These are phyloP conservation scores for Poeciliopsis retropinna DNA, from an alignment of 2,113 vertebrate species.

Conservation along the genomic window DNA sequence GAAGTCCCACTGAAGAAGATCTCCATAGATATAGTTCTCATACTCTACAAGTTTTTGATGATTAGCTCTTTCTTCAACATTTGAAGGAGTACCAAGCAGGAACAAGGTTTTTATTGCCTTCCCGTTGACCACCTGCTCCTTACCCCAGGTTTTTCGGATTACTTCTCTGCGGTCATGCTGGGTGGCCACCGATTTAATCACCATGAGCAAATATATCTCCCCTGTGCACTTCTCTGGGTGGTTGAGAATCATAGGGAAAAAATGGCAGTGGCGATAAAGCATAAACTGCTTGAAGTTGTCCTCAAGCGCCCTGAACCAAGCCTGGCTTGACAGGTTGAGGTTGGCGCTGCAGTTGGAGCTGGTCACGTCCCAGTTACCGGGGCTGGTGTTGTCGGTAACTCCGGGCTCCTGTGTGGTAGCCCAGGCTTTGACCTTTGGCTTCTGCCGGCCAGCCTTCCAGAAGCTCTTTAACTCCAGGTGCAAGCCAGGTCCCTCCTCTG, in stretches of 20 bases:
- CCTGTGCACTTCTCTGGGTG: conserved; percentile 89
- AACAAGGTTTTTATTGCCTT: conserved; percentile 87
- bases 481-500: conserved; percentile 43
- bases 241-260: conserved; percentile 92
- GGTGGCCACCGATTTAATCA: conserved; percentile 92
- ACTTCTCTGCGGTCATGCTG: conserved; percentile 92
- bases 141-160: conserved; percentile 95
- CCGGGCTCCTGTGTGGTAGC: rapidly evolving
- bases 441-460: conserved; percentile 81
- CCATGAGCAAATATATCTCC: conserved; percentile 86
- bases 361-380: conserved; percentile 85
- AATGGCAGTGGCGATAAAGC: conserved; percentile 91
- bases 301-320: conserved; percentile 88
- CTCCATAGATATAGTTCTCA: conserved; percentile 88
- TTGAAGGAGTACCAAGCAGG: conserved; percentile 87
- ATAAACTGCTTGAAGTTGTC: conserved; percentile 90
- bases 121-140: conserved; percentile 80
- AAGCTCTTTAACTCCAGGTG: conserved; percentile 68
- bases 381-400: conserved; percentile 17
- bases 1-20: conserved; percentile 98
- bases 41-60: conserved; percentile 96
- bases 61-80: conserved; percentile 85
- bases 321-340: conserved; percentile 81
- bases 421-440: not conserved
- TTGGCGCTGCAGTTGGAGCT: conserved; percentile 88